These are phyloP conservation scores for Caenorhabditis zanzibari DNA, from an alignment of 2,888 invertebrate genomes.

Conservation along the genomic window DNA sequence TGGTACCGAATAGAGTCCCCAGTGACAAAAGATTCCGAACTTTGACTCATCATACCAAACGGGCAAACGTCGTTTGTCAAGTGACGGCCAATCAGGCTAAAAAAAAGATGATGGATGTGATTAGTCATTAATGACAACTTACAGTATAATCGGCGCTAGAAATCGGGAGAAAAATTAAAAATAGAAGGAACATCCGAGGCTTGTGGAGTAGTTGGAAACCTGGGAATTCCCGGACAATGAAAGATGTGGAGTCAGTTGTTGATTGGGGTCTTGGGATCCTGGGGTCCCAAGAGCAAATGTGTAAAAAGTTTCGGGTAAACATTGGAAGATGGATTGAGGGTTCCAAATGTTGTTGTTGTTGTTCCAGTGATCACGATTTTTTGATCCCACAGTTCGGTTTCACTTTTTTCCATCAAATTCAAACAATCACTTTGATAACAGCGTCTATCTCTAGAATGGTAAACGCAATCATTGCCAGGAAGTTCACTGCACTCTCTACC, in stretches of 20 bases:
- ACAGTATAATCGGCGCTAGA: constrained; percentile 63
- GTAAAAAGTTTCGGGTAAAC: constrained; percentile 12
- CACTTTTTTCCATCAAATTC: constrained; percentile 29
- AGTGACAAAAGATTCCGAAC: constrained; percentile 85
- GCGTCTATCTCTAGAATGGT: constrained; percentile 28
- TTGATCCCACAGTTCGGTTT: constrained; percentile 3
- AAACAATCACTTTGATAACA: constrained; percentile 50
- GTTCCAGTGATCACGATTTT: constrained; percentile 6
- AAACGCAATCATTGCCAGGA: constrained; percentile 61
- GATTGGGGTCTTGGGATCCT: no score
- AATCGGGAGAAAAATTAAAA: constrained; percentile 22
- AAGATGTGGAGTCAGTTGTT: constrained; percentile 24
- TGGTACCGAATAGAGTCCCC: constrained; percentile 84
- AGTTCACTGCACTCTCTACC: constrained; percentile 50
- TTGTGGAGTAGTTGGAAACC: not conserved
- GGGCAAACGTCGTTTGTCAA: constrained; percentile 84
- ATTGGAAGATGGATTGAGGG: constrained; percentile 23
- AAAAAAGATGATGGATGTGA: constrained; percentile 16
- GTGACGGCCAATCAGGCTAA: constrained; percentile 84
- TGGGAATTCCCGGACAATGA: constrained; percentile 10
- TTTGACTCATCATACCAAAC: constrained; percentile 85
- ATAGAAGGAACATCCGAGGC: not conserved
- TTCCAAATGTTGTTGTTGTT: not conserved
- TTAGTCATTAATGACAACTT: constrained; percentile 38
- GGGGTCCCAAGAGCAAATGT: constrained; percentile 1